A percentile compares a stretch with the other conserved stretches of the same genome.
These are phyloP conservation scores for Cliona cf. orientalis DNA, from an alignment of 37 sponge, comb jelly and placozoan species.

Conservation along the genomic window DNA sequence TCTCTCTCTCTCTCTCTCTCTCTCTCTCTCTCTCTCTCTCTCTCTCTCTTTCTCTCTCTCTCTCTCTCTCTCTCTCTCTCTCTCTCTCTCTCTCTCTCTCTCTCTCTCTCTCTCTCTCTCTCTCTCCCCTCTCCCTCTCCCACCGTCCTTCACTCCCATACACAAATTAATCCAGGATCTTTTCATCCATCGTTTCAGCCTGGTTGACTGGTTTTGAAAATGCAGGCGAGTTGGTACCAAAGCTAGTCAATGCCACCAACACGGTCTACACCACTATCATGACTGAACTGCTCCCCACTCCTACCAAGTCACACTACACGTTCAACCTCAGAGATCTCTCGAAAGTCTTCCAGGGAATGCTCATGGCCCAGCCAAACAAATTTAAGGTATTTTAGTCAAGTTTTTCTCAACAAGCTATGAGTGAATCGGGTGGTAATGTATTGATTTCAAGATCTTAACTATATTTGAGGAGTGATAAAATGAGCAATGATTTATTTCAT, in stretches of 20 bases:
- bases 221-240: constrained; percentile 35
- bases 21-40: neutral
- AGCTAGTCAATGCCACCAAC: constrained; percentile 78
- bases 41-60: neutral
- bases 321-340: constrained; percentile 99
- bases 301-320: constrained; percentile 99
- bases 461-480: too few species aligned
- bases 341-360: constrained; percentile 97
- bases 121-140: neutral
- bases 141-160: neutral
- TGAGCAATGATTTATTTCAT: too few species aligned
- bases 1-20: neutral
- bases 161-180: constrained; percentile 77
- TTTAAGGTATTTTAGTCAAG: constrained; percentile 39
- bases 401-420: too few species aligned
- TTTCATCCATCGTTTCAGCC: constrained; percentile 80
- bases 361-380: constrained; percentile 55
- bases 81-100: neutral
- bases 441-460: too few species aligned
- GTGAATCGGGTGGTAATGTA: too few species aligned
- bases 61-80: neutral
- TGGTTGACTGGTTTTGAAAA: constrained; percentile 78
- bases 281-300: constrained; percentile 97
- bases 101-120: neutral
- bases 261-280: constrained; percentile 95